phyloP scores from a whole-genome alignment of 2,888 invertebrate species.

The Ectropis crepuscularia region DNA sequence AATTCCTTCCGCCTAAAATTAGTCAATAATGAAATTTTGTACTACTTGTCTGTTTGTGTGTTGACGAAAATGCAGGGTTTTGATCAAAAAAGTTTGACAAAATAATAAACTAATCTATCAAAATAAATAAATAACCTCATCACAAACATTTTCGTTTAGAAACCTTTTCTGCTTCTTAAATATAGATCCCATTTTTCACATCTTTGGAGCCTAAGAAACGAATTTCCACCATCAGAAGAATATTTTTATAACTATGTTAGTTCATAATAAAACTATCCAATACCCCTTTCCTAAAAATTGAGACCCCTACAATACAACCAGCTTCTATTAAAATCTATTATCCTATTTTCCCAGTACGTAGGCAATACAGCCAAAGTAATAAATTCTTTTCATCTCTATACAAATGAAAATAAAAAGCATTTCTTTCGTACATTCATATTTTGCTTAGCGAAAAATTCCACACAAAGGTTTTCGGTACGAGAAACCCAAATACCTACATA shows the following conservation, averaged over 20 bases:
- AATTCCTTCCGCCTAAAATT: too few species aligned
- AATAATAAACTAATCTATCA: too few species aligned
- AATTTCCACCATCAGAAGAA: too few species aligned
- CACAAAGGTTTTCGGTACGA: constrained; percentile 21
- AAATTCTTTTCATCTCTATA: constrained; percentile 23
- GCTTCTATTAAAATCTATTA: constrained; percentile 2
- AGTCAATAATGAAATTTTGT: too few species aligned
- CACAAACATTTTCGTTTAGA: too few species aligned
- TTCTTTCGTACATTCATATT: constrained; percentile 18
- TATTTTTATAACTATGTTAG: background rate
- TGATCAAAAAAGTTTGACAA: too few species aligned
- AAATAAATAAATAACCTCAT: too few species aligned
- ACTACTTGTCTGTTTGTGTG: too few species aligned
- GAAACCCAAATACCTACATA: constrained; percentile 24
- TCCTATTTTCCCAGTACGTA: constrained; percentile 3
- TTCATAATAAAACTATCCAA: constrained; percentile 10
- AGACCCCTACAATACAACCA: background rate
- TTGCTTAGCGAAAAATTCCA: constrained; percentile 23
- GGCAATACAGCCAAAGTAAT: constrained; percentile 18
- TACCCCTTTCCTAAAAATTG: background rate
- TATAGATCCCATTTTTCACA: too few species aligned
- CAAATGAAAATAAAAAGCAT: constrained; percentile 21
- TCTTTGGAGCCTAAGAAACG: too few species aligned
- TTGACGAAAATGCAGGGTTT: too few species aligned
- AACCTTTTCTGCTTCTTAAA: too few species aligned